These are phyloP conservation scores for Alethe diademata DNA, from an alignment of 2,113 vertebrate species.

Conservation along the genomic window DNA sequence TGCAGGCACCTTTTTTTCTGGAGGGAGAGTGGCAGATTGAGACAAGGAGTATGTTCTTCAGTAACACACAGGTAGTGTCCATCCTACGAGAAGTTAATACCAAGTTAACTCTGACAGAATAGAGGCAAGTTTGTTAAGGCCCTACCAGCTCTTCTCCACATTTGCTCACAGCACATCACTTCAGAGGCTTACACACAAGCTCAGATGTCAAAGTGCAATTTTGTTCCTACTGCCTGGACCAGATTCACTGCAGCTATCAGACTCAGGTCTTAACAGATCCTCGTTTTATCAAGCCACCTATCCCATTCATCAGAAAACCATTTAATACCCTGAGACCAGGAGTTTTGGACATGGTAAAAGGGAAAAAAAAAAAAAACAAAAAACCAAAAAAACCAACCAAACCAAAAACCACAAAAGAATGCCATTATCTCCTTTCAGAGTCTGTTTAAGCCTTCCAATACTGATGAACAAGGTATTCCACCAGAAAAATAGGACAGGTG, in stretches of 20 bases:
- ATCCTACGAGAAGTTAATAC: neutral
- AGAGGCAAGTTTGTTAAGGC: neutral
- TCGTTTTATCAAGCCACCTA: neutral
- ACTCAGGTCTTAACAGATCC: neutral
- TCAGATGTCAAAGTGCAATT: neutral
- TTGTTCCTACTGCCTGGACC: neutral
- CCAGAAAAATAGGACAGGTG: neutral
- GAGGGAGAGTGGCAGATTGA: neutral
- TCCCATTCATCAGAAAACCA: neutral
- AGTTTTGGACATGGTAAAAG: neutral
- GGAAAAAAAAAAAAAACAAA: neutral
- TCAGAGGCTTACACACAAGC: neutral
- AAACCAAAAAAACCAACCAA: no score
- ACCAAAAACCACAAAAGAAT: neutral
- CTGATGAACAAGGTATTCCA: neutral
- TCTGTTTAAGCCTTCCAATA: neutral
- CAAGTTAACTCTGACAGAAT: neutral
- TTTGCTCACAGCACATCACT: neutral
- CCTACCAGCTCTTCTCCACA: neutral
- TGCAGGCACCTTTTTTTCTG: neutral
- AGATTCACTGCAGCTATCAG: neutral
- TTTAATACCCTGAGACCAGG: conserved; percentile 19
- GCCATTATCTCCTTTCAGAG: neutral
- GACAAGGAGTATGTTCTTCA: neutral
- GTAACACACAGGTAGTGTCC: neutral